These are phyloP conservation scores for Bubo blakistoni DNA, from an alignment of 2,113 vertebrate genomes.

Conservation along the genomic window DNA sequence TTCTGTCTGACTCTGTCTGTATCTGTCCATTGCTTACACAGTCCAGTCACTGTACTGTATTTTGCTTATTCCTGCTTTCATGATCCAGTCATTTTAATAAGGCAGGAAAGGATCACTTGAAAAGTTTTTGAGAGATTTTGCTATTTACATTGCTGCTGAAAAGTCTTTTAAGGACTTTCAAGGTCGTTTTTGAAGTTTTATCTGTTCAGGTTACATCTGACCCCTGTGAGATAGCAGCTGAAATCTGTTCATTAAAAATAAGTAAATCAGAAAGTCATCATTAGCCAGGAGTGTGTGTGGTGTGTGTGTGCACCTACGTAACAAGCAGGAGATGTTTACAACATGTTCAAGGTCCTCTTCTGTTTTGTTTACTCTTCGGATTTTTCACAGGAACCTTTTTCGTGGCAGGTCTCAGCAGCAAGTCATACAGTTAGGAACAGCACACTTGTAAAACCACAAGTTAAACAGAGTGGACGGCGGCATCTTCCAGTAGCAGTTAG, in stretches of 20 bases:
- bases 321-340: slow-evolving; percentile 41
- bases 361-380: neutral
- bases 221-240: neutral
- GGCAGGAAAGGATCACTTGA: neutral
- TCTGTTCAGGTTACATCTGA: neutral
- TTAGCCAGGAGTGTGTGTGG: neutral
- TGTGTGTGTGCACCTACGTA: neutral
- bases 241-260: neutral
- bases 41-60: neutral
- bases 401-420: neutral
- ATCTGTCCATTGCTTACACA: neutral
- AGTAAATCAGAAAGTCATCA: neutral
- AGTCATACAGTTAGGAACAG: neutral
- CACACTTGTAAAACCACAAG: neutral
- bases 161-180: neutral
- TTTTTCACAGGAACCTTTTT: slow-evolving; percentile 37
- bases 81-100: neutral
- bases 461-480: neutral
- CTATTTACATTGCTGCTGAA: neutral
- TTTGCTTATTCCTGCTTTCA: neutral
- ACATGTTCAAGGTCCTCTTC: slow-evolving; percentile 5
- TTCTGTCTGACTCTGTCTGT: neutral
- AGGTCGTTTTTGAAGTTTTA: neutral
- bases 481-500: neutral
- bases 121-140: neutral